Evolutionary conservation across 2,113 vertebrate species (phyloP), one percentile per base, ranked within the genome.

Genomic region (Cisticola juncidis): DNA sequence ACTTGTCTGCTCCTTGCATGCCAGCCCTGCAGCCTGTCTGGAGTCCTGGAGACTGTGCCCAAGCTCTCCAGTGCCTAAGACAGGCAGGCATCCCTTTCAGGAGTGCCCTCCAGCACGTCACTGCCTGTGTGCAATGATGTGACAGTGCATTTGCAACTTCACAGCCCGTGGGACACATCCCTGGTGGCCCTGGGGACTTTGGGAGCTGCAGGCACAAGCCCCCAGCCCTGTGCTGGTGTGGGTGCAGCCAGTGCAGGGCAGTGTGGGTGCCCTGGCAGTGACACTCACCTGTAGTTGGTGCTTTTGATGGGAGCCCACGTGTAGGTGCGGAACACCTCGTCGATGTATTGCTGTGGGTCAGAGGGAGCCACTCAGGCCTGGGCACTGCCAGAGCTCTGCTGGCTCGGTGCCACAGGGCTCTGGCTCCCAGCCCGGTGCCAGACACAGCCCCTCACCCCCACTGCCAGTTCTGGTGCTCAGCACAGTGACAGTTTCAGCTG

Each of bases 281-380:
- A 51, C 3, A 15, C 97, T 97, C 95, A 99, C 99, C 99, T 99
- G 98, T 99, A 99, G 96, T 99, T 99, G 85, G 99, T 99, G 91
- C 99, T 99, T 53, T 99, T 98, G 95, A 99, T 99, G 53, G 99
- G 98, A 14, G 98, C 98, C 99, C 99, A 99, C 4, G 99, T 99
- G 97, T 99, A 99, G 16, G 99, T 99, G 87, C 99, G 98, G 53
- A 98, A 88, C 54, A 98, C 98, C 96, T 99, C 99, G 2, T 99
- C 99, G 54, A 99, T 99, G 98, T 99, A 99, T 93, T 99, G 98
- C 99, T 99, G 98, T 12, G 69, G 95, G 76, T 24, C 85, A 86
- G 85, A 96, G 87, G 71, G 81, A 68, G 73, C 44, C 54, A 72
- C 76, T 98, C 94, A 98, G 88, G 81, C 29, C 72, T 68, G 38